Evolutionary conservation across 2,113 vertebrate species (phyloP).

Genomic region (Nestor notabilis): DNA sequence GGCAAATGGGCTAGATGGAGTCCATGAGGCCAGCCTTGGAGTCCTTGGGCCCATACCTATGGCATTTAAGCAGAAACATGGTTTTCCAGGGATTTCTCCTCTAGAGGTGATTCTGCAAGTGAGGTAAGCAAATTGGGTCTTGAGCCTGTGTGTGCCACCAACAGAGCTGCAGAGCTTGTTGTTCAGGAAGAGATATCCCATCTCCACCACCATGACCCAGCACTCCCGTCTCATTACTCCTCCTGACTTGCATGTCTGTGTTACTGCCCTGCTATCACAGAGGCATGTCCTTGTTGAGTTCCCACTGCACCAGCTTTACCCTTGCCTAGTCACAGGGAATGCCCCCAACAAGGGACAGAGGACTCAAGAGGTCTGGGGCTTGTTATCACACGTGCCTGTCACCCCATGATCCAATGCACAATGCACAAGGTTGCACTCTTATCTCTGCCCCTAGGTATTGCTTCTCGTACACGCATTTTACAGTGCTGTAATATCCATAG

Average conservation of each 20-base stretch:
- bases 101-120: neutral
- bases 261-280: neutral
- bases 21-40: neutral
- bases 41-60: neutral
- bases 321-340: neutral
- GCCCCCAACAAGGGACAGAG: neutral
- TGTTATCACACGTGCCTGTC: neutral
- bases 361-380: neutral
- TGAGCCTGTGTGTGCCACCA: neutral
- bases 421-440: neutral
- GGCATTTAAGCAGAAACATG: neutral
- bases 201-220: neutral
- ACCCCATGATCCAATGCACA: neutral
- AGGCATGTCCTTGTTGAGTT: rapidly evolving
- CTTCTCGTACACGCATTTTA: neutral
- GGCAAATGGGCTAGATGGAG: neutral
- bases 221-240: rapidly evolving
- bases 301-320: neutral
- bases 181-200: neutral
- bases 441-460: neutral
- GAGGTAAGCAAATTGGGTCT: neutral
- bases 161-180: neutral
- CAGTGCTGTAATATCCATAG: neutral
- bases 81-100: neutral
- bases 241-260: neutral